A percentile compares a stretch with the other conserved stretches of the same genome.
phyloP scores from a whole-genome alignment of 2,113 vertebrate genomes.

The Oreochromis tanganicae region DNA sequence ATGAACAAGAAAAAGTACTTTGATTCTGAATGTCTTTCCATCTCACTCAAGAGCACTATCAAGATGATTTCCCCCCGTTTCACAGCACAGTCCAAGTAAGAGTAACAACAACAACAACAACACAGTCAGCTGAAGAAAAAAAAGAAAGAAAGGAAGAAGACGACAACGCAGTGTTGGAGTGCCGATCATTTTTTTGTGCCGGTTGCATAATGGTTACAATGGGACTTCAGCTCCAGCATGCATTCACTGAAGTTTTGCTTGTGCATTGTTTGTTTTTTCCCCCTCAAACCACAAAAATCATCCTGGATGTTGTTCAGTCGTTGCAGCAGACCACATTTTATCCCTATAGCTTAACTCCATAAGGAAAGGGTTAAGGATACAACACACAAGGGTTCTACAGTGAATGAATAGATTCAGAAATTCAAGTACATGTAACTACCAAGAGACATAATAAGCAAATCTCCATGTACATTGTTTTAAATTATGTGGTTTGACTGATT shows the following conservation, averaged over 20 bases:
- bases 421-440: not conserved
- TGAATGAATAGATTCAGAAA: not conserved
- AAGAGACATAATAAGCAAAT: not conserved
- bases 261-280: not conserved
- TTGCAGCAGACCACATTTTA: not conserved
- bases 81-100: constrained; percentile 7
- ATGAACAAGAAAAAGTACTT: not conserved
- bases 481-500: not conserved
- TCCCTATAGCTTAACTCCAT: not conserved
- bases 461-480: not conserved
- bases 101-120: not conserved
- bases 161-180: not conserved
- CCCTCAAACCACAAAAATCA: not conserved
- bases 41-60: not conserved
- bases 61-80: not conserved
- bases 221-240: not conserved
- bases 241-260: not conserved
- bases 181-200: not conserved
- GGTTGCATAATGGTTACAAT: not conserved
- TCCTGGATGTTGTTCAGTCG: not conserved
- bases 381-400: not conserved
- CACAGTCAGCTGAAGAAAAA: not conserved
- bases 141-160: not conserved
- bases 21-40: not conserved
- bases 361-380: not conserved